Evolutionary conservation across 2,797 vertebrate species (phyloP), one percentile per base, ranked within the genome.

Genomic region (Sardinella longiceps): DNA sequence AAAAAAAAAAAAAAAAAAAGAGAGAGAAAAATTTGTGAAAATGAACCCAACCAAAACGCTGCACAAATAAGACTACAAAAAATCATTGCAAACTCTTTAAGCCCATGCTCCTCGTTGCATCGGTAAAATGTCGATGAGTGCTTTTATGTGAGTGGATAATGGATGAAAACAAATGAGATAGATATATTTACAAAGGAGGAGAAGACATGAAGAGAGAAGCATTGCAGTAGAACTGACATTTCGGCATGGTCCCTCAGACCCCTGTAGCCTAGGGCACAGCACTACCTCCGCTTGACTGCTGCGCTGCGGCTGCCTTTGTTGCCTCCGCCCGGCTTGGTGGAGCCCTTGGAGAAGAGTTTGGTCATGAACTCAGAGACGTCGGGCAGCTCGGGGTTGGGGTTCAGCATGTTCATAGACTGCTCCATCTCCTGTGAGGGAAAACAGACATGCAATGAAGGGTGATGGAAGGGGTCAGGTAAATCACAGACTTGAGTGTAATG

Each of bases 311-410:
- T 95, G 85, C 93, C 91, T 95, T 99, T 99, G 92, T 93, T 97
- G 94, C 96, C 95, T 85, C 96, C 93, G 50, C 96, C 94, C 48
- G 97, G 96, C 90, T 99, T 99, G 93, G 97, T 96, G 80, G 98
- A 97, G 86, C 97, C 96, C 90, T 99, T 99, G 90, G 98, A 98
- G 93, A 99, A 99, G 82, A 99, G 96, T 93, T 99, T 97, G 90
- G 98, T 99, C 98, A 99, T 99, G 89, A 99, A 98, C 91, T 99
- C 98, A 0, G 98, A 99, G 83, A 99, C 98, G 86, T 99, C 98
- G 39, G 98, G 98, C 74, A 99, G 95, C 90, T 99, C 98, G 0
- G 98, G 98, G 94, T 99, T 99, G 88, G 98, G 98, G 94, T 98
- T 99, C 92, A 99, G 91, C 98, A 99, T 99, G 91, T 99, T 99